Evolutionary conservation across 1,140 invertebrate species (phyloP), one percentile per base, ranked within the genome.

Genomic region (Orchestia grillus): DNA sequence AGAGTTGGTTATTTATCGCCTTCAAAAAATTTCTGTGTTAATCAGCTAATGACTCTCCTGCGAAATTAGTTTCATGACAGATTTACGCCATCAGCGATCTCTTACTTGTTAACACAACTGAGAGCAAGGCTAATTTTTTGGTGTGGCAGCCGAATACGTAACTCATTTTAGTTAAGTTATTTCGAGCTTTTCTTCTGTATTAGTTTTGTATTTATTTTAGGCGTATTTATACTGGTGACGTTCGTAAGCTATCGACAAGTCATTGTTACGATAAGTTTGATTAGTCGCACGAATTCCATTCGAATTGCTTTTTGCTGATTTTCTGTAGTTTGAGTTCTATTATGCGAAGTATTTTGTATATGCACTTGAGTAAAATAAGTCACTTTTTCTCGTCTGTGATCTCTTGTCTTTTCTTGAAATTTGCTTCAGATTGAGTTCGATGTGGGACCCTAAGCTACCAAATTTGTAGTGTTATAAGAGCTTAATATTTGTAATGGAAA

Each of bases 201-300:
- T 42, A 90, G 88, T 90, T 90, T 44, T 90, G 41, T 90, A 90
- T 90, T 90, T 90, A 90, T 90, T 90, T 90, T 42, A 42, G 43
- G 41, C n/a, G n/a, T 90, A 90, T 90, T 90, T 90, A 90, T 90
- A 90, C 43, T 41, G 41, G 42, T 90, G 36, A 87, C 41, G 8
- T 90, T 36, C 41, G 43, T 90, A 4, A 42, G 88, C n/a, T 42
- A 90, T 90, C 88, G 43, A 41, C 41, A 42, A 90, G 88, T 90
- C 88, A 90, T 90, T 90, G n/a, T 90, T 42, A 90, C 28, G 28
- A 16, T 90, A 42, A 90, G 88, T 90, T 90, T 90, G 4, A 42
- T 42, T 90, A 90, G 88, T 42, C 88, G 88, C 88, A 90, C 88
- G 88, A 44, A 42, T 90, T 44, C 43, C 88, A 42, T 90, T 36